These are phyloP conservation scores for Temnothorax rugatulus DNA, from an alignment of 2,888 invertebrate species.

Conservation along the genomic window DNA sequence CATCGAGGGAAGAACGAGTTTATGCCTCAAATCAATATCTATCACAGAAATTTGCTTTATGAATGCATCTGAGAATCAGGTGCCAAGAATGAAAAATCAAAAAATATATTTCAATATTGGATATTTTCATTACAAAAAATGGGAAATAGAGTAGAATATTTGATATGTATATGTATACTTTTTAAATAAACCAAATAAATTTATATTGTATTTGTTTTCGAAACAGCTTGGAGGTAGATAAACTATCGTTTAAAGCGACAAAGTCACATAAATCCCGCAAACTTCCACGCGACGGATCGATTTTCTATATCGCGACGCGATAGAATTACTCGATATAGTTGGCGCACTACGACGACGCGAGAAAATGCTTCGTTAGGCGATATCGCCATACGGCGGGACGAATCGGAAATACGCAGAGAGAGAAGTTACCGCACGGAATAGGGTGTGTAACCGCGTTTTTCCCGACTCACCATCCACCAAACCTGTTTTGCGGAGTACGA, in stretches of 20 bases:
- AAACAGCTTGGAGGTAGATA: neutral
- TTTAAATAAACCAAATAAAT: too few relatives aligned
- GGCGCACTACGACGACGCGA: conserved; percentile 18
- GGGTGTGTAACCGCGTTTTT: conserved; percentile 73
- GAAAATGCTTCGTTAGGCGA: conserved; percentile 52
- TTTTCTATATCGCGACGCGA: conserved; percentile 31
- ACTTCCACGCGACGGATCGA: conserved; percentile 28
- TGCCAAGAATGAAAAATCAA: too few relatives aligned
- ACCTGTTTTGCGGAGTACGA: conserved; percentile 46
- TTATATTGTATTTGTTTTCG: conserved; percentile 5
- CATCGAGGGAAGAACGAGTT: too few relatives aligned
- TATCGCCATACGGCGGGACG: conserved; percentile 41
- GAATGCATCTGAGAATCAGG: too few relatives aligned
- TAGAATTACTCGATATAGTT: conserved; percentile 29
- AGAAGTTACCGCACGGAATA: conserved; percentile 62
- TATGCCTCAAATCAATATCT: too few relatives aligned
- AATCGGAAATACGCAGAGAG: conserved; percentile 41
- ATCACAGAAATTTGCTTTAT: too few relatives aligned
- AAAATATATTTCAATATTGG: too few relatives aligned
- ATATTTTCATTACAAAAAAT: too few relatives aligned
- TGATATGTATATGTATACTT: too few relatives aligned
- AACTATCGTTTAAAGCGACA: conserved; percentile 11
- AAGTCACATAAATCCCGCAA: conserved; percentile 16
- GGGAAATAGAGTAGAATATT: too few relatives aligned
- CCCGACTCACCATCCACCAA: conserved; percentile 58